Evolutionary conservation across 2,113 vertebrate genomes (phyloP).

Genomic region (Pseudorhombus dupliciocellatus): DNA sequence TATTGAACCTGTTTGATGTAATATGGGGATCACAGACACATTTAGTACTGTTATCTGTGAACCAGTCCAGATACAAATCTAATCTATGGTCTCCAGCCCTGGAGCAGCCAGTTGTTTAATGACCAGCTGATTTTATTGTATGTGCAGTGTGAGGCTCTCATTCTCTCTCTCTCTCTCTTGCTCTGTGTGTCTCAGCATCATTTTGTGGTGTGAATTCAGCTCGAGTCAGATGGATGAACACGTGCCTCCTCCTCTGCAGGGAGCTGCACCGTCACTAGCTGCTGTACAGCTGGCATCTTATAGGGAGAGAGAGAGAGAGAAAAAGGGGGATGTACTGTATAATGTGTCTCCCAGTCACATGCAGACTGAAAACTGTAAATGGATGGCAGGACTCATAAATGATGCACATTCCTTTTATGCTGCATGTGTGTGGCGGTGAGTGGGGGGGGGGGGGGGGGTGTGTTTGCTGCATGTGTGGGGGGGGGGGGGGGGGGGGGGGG

Average conservation of each 20-base stretch:
- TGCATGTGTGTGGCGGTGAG: slow-evolving; percentile 16
- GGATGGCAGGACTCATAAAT: slow-evolving; percentile 49
- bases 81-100: neutral
- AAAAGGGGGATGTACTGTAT: slow-evolving; percentile 36
- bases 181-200: slow-evolving; percentile 40
- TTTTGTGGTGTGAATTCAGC: slow-evolving; percentile 52
- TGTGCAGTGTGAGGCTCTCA: slow-evolving; percentile 8
- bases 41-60: no score
- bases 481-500: neutral
- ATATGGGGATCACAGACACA: neutral
- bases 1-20: neutral
- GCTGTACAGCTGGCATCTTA: slow-evolving; percentile 65
- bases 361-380: slow-evolving; percentile 16
- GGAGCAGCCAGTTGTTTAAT: slow-evolving; percentile 7
- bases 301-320: neutral
- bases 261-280: slow-evolving; percentile 46
- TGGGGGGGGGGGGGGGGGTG: neutral
- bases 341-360: slow-evolving; percentile 50
- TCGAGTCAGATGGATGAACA: slow-evolving; percentile 75
- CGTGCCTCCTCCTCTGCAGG: slow-evolving; percentile 71
- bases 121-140: slow-evolving; percentile 6
- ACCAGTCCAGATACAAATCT: neutral
- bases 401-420: slow-evolving; percentile 50
- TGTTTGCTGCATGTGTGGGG: slow-evolving; percentile 14
- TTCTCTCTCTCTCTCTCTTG: slow-evolving; percentile 11